Conservation (phyloP, 2,888 invertebrate genomes). For the Troides oblongomaculatus region DNA sequence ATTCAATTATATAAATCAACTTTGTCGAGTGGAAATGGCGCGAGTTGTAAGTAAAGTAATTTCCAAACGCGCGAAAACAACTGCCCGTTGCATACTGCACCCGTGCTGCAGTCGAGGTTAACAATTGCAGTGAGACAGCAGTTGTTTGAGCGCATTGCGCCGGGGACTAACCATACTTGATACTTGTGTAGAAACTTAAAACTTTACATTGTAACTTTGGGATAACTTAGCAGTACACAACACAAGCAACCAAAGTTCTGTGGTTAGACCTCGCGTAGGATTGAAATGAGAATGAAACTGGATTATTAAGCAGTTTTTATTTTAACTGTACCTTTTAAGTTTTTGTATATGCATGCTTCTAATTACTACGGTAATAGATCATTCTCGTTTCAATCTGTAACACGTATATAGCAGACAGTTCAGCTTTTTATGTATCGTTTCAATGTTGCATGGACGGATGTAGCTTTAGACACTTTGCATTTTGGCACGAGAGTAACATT, state of each 20-base stretch:
- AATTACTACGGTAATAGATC: constrained; percentile 48
- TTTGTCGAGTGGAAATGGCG: constrained; percentile 1
- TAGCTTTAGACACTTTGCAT: constrained; percentile 66
- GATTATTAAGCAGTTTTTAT: background rate
- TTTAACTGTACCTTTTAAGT: constrained; percentile 18
- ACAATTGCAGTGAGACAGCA: background rate
- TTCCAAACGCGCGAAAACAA: constrained; percentile 17
- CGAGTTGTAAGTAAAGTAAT: constrained; percentile 11
- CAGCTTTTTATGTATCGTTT: constrained; percentile 49
- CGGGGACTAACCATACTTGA: constrained; percentile 40
- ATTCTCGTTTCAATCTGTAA: constrained; percentile 74
- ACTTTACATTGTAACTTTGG: too few relatives aligned
- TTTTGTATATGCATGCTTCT: constrained; percentile 31
- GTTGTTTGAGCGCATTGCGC: constrained; percentile 24
- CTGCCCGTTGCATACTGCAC: background rate
- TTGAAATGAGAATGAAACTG: constrained; percentile 73
- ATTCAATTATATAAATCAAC: background rate
- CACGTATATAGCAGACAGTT: constrained; percentile 35
- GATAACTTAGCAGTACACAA: background rate
- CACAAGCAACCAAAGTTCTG: constrained; percentile 39
- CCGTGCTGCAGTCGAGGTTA: background rate
- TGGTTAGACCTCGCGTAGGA: constrained; percentile 57
- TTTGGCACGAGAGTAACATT: constrained; percentile 59
- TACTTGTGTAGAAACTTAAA: background rate
- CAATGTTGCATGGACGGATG: constrained; percentile 74